phyloP scores from a whole-genome alignment of 2,888 invertebrate species.

The Seira sanloemensis region DNA sequence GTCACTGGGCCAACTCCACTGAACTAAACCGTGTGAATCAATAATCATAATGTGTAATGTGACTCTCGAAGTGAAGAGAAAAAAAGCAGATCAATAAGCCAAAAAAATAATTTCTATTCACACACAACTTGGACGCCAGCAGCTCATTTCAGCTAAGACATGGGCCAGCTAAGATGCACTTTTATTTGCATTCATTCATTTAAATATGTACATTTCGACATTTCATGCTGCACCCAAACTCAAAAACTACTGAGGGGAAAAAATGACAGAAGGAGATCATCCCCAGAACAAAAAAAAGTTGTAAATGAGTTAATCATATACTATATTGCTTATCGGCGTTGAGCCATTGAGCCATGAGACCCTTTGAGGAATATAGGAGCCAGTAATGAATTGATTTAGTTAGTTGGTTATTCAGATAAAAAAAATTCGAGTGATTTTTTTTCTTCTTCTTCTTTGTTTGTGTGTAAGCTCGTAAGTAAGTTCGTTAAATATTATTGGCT shows the following conservation, averaged over 20 bases:
- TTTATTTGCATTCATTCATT: constrained; percentile 28
- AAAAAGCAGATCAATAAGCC: constrained; percentile 29
- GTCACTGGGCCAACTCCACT: neutral
- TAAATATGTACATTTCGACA: no score
- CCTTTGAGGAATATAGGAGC: no score
- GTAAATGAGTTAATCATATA: neutral
- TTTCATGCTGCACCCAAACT: constrained; percentile 40
- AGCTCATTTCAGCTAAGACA: neutral
- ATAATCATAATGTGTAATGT: constrained; percentile 55
- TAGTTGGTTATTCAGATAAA: neutral
- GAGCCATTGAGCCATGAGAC: no score
- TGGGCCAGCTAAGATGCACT: constrained; percentile 1
- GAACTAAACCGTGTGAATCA: constrained; percentile 63
- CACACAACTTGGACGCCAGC: no score
- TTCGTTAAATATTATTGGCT: constrained; percentile 23
- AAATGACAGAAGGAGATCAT: neutral
- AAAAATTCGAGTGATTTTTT: no score
- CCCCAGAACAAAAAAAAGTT: neutral
- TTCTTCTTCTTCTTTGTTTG: no score
- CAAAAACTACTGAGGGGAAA: no score
- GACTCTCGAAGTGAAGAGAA: constrained; percentile 46
- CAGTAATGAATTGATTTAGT: constrained; percentile 4
- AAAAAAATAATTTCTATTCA: no score
- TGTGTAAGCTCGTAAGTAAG: neutral
- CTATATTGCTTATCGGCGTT: neutral